Evolutionary conservation across 2,888 invertebrate genomes (phyloP).

Genomic region (Cantharis rustica): DNA sequence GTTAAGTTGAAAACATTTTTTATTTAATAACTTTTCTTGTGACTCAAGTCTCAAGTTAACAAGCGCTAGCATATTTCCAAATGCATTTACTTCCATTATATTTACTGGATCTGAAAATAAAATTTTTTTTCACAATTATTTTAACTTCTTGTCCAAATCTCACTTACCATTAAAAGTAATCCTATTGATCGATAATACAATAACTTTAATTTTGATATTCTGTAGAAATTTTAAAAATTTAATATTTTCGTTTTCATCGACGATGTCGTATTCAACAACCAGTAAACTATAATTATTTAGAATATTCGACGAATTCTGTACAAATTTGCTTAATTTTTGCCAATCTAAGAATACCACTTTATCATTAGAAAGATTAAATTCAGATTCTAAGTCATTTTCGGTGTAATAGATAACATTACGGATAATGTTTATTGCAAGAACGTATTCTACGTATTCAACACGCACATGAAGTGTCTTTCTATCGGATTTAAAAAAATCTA

Average conservation of each 20-base stretch:
- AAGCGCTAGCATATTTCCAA: constrained; percentile 5
- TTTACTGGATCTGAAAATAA: neutral
- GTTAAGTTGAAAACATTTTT: neutral
- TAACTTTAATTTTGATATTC: neutral
- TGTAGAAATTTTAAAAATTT: neutral
- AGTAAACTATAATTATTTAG: neutral
- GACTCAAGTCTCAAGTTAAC: constrained; percentile 6
- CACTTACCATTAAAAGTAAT: neutral
- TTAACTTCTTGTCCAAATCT: neutral
- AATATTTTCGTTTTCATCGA: neutral
- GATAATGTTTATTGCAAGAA: constrained; percentile 14
- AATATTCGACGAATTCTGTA: neutral
- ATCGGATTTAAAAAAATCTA: neutral
- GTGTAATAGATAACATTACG: constrained; percentile 8
- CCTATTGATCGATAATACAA: constrained; percentile 1
- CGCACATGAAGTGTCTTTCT: constrained; percentile 5
- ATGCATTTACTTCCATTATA: constrained; percentile 1
- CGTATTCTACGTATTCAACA: neutral
- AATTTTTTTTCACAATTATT: neutral
- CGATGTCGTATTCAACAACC: constrained; percentile 10
- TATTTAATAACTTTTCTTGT: neutral
- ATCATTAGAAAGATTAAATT: neutral
- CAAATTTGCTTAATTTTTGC: neutral
- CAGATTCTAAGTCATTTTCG: neutral
- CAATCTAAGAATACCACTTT: constrained; percentile 2